Conservation (phyloP, 2,113 vertebrate species). For the Oncorhynchus tshawytscha region DNA sequence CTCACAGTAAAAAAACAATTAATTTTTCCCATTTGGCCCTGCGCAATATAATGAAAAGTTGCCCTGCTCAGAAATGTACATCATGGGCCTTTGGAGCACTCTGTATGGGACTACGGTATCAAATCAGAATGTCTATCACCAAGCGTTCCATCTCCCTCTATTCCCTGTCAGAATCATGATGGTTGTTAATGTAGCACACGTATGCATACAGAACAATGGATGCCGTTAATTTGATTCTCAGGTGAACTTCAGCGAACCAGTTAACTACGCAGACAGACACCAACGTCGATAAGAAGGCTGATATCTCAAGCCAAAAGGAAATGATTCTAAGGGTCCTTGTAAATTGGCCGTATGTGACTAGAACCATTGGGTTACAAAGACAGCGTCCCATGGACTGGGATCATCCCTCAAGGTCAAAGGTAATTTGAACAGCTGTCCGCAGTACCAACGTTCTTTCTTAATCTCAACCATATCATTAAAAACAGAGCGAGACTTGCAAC, state of each 20-base stretch:
- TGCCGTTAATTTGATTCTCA: neutral
- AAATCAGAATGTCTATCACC: neutral
- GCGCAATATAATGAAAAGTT: neutral
- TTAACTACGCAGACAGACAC: neutral
- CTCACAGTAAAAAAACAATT: neutral
- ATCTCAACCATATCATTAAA: neutral
- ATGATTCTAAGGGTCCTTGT: constrained; percentile 1
- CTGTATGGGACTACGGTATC: neutral
- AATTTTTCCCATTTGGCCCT: neutral
- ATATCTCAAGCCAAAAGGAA: neutral
- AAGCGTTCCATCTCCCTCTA: neutral
- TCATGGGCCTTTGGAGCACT: neutral
- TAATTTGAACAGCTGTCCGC: neutral
- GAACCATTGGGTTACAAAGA: constrained; percentile 12
- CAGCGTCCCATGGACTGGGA: constrained; percentile 3
- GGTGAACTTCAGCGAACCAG: neutral
- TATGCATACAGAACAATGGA: neutral
- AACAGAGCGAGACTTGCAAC: neutral
- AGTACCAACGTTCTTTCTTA: neutral
- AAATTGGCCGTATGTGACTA: constrained; percentile 39
- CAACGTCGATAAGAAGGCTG: neutral
- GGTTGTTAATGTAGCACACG: neutral
- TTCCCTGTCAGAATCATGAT: neutral
- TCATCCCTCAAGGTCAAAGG: neutral
- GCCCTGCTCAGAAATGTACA: neutral